phyloP scores from a whole-genome alignment of 2,888 invertebrate species.

The Drosophila prostipennis region DNA sequence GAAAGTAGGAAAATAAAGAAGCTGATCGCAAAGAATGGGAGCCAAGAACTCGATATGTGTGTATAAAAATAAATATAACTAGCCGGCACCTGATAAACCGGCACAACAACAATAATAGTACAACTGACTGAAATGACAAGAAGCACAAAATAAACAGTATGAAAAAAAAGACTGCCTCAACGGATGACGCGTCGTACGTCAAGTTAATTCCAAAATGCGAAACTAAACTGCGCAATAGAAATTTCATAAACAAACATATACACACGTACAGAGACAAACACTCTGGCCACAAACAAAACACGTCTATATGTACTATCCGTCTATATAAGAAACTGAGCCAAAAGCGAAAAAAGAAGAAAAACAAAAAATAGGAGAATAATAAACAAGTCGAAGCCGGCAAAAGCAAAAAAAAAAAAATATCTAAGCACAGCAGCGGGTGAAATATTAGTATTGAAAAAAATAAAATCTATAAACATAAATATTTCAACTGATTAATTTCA shows the following conservation, averaged over 20 bases:
- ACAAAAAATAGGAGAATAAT: slow-evolving; percentile 49
- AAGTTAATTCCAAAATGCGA: slow-evolving; percentile 37
- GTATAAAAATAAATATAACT: slow-evolving; percentile 44
- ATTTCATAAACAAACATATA: slow-evolving; percentile 70
- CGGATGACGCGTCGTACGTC: slow-evolving; percentile 37
- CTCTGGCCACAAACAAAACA: slow-evolving; percentile 21
- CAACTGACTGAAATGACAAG: background rate
- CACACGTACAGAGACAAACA: slow-evolving; percentile 11
- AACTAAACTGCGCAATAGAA: slow-evolving; percentile 78
- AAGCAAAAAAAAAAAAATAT: slow-evolving; percentile 27
- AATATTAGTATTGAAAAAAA: background rate
- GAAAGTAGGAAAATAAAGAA: slow-evolving; percentile 24
- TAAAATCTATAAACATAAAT: background rate
- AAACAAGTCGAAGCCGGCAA: slow-evolving; percentile 68
- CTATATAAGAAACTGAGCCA: slow-evolving; percentile 45
- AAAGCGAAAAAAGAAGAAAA: slow-evolving; percentile 50
- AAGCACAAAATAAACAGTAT: background rate
- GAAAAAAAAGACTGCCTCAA: slow-evolving; percentile 38
- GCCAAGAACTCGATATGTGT: slow-evolving; percentile 1
- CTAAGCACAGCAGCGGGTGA: slow-evolving; percentile 3
- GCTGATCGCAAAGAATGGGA: background rate
- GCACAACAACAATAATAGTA: slow-evolving; percentile 37
- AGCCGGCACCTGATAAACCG: slow-evolving; percentile 79
- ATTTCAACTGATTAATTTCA: background rate
- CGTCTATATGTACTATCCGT: slow-evolving; percentile 9